These are phyloP conservation scores for Trichopoda pennipes DNA, from an alignment of 2,888 invertebrate genomes.

Conservation along the genomic window DNA sequence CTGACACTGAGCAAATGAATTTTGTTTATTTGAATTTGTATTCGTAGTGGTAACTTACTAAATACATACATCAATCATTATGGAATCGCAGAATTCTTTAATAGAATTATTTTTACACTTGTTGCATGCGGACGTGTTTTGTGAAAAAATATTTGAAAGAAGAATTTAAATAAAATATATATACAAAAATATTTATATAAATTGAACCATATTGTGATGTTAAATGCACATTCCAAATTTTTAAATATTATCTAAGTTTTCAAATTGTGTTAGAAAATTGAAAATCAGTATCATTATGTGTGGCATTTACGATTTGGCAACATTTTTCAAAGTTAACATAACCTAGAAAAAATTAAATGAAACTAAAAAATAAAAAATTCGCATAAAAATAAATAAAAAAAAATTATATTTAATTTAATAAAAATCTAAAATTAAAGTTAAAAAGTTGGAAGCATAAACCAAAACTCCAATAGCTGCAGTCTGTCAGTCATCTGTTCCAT, in stretches of 20 bases:
- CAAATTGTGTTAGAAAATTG: not conserved
- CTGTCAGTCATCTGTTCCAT: not conserved
- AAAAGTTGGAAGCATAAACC: slow-evolving; percentile 9
- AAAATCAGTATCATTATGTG: slow-evolving; percentile 30
- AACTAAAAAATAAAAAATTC: slow-evolving; percentile 48
- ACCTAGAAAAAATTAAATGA: slow-evolving; percentile 69
- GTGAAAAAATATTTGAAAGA: slow-evolving; percentile 7
- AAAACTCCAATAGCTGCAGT: not conserved
- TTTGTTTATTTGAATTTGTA: not conserved
- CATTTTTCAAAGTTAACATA: slow-evolving; percentile 73
- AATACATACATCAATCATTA: not conserved
- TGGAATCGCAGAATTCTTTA: slow-evolving; percentile 30
- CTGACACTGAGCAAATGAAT: not conserved
- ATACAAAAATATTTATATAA: not conserved
- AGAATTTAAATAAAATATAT: not conserved
- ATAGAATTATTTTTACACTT: slow-evolving; percentile 76
- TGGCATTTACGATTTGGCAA: slow-evolving; percentile 69
- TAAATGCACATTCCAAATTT: not conserved
- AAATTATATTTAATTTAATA: slow-evolving; percentile 13
- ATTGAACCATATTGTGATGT: not conserved
- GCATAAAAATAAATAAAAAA: slow-evolving; percentile 22
- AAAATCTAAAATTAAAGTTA: slow-evolving; percentile 7
- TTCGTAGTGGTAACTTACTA: slow-evolving; percentile 10
- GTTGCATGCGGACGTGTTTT: slow-evolving; percentile 74
- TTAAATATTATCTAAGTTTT: not conserved